Base-by-base conservation (phyloP, 2,113 vertebrate species). In the Callospermophilus lateralis region DNA sequence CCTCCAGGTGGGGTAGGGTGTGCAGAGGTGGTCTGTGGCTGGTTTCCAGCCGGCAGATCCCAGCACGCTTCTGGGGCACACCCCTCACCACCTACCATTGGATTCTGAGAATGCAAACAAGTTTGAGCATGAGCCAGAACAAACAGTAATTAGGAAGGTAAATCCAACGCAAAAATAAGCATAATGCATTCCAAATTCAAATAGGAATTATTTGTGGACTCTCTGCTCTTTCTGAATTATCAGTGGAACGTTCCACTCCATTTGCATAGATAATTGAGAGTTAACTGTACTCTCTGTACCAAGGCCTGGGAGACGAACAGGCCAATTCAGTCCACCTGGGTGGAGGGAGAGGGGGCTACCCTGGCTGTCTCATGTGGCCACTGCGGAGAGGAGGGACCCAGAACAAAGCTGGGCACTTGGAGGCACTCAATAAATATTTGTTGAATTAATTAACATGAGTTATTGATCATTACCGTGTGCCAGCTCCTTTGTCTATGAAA, bases 241-340 rank as follows among this genome's bases (percentile, higher is more conserved):
- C 81, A 55, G 58, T 24, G 85, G 93, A 87, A 73, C 8, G 15
- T 84, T 93, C 90, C 94, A 72, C 88, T 85, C 94, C 84, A 67
- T 95, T 94, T 90, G 73, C 97, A 77, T 90, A n/a, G 87, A 90
- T 95, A 93, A 94, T 68, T 76, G 86, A 81, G 90, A 84, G 83
- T 73, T 95, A 42, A 81, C 84, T 48, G 84, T 53, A 51, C 96
- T 92, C 80, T 58, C 93, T 80, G 11, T 53, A 48, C 74, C 28
- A 10, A 34, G 83, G 85, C 34, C 92, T 74, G 28, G 72, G 61
- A 84, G 83, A 37, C 0, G 45, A 73, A 45, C n/a, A 10, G 61
- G 73, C 73, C 7, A 26, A 28, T 32, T 51, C 51, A 0, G 53
- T 74, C 78, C 4, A 0, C 22, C 39, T 4, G 42, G 55, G 67